A percentile compares a stretch with the other conserved stretches of the same genome.
These are phyloP conservation scores for Zeuzera pyrina DNA, from an alignment of 2,888 invertebrate species.

Conservation along the genomic window DNA sequence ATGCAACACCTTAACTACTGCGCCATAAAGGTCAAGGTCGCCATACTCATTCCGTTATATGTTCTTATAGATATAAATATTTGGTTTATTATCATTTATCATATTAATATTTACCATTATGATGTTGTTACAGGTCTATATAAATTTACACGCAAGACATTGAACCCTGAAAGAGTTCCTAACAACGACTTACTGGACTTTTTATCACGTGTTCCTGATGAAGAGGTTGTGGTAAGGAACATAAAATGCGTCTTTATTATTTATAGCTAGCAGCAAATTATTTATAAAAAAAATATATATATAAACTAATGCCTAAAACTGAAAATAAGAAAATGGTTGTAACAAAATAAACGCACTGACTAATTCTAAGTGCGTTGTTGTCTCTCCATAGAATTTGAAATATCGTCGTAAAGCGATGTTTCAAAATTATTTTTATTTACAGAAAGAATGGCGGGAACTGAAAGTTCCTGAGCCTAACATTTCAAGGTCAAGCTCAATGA, in stretches of 20 bases:
- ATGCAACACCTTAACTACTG: too few relatives aligned
- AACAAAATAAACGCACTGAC: too few relatives aligned
- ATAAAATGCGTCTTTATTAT: background rate
- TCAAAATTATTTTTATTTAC: conserved; percentile 17
- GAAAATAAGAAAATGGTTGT: too few relatives aligned
- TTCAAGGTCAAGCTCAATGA: conserved; percentile 7
- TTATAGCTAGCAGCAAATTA: background rate
- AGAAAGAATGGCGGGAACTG: conserved; percentile 65
- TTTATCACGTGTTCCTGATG: conserved; percentile 56
- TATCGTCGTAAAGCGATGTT: too few relatives aligned
- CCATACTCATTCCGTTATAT: too few relatives aligned
- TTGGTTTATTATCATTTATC: too few relatives aligned
- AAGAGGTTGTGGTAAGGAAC: conserved; percentile 48
- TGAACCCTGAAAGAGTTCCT: conserved; percentile 52
- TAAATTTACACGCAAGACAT: conserved; percentile 50
- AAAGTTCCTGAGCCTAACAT: conserved; percentile 51
- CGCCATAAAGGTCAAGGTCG: too few relatives aligned
- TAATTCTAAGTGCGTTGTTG: too few relatives aligned
- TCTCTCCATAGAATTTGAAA: too few relatives aligned
- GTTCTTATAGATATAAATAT: too few relatives aligned
- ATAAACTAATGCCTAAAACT: background rate
- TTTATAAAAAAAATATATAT: background rate
- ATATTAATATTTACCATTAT: too few relatives aligned
- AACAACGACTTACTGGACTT: conserved; percentile 63
- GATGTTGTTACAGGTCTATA: conserved; percentile 46